Evolutionary conservation across 2,888 invertebrate species (phyloP), one percentile per base, ranked within the genome.

Genomic region (Dicranocentrus wangi): DNA sequence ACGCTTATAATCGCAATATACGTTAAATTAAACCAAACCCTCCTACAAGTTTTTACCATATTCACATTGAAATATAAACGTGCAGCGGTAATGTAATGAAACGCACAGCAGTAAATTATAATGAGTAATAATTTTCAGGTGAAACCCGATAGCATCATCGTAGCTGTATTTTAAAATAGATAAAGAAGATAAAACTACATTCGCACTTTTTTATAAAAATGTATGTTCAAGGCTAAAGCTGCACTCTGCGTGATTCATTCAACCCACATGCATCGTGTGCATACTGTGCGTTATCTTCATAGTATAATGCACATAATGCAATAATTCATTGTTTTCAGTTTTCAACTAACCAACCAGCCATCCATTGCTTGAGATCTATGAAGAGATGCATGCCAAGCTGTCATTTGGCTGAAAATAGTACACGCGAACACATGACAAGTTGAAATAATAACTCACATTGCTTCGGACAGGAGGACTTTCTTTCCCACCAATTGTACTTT

Each of bases 381-480:
- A 53, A 17, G 39, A 39, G 23, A 55, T 69, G 68, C 69, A 55
- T 69, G 69, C 55, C 69, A 69, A 55, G 55, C 32, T 69, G 69
- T 69, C 69, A 69, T 69, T 69, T 69, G 55, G 69, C 69, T 55
- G 53, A 69, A 69, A 69, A 69, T 55, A 69, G 69, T 69, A 32
- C 69, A 69, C 69, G 19, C 69, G 27, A 53, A 23, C 47, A 43
- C 47, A 69, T 69, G 69, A 69, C 69, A 69, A 69, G 69, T 39
- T 32, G 69, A 69, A 55, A 69, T 32, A 61, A 28, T 61, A 61
- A 61, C 21, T 61, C 61, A 61, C 15, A 61, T 61, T n/a, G 28
- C 32, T 32, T 61, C n/a, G n/a, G n/a, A n/a, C n/a, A n/a, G n/a
- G n/a, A 15, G 23, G 10, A 55, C 55, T 55, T 55, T 55, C 55